phyloP scores from a whole-genome alignment of 2,888 invertebrate species.

The Blastobasis adustella region DNA sequence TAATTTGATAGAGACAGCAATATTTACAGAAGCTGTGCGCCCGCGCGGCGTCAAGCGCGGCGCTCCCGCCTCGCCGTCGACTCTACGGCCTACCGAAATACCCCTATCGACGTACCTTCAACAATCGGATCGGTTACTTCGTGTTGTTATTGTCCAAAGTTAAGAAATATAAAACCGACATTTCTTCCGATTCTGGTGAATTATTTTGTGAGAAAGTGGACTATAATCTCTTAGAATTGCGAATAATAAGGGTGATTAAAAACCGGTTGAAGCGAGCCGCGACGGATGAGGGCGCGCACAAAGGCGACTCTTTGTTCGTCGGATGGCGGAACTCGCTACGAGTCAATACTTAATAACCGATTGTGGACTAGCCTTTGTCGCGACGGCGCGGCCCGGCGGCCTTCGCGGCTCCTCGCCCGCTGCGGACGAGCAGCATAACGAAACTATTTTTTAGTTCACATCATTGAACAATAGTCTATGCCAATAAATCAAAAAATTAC shows the following conservation, averaged over 20 bases:
- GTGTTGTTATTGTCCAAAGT: constrained; percentile 19
- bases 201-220: constrained; percentile 19
- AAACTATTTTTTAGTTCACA: constrained; percentile 36
- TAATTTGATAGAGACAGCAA: constrained; percentile 60
- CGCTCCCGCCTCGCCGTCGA: not conserved
- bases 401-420: not conserved
- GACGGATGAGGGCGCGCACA: constrained; percentile 41
- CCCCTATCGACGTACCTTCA: constrained; percentile 33
- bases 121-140: constrained; percentile 27
- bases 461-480: constrained; percentile 41
- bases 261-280: constrained; percentile 43
- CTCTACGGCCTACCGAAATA: constrained; percentile 1
- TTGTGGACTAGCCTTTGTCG: constrained; percentile 52
- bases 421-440: not conserved
- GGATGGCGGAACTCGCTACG: constrained; percentile 31
- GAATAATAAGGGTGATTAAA: constrained; percentile 45
- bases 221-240: constrained; percentile 23
- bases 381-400: not conserved
- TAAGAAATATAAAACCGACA: constrained; percentile 21
- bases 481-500: constrained; percentile 64
- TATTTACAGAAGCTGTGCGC: constrained; percentile 69
- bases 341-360: constrained; percentile 52
- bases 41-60: constrained; percentile 26
- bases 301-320: constrained; percentile 34
- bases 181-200: constrained; percentile 26